These are phyloP conservation scores for Hypanus sabinus DNA, from an alignment of 2,113 vertebrate species.

Conservation along the genomic window DNA sequence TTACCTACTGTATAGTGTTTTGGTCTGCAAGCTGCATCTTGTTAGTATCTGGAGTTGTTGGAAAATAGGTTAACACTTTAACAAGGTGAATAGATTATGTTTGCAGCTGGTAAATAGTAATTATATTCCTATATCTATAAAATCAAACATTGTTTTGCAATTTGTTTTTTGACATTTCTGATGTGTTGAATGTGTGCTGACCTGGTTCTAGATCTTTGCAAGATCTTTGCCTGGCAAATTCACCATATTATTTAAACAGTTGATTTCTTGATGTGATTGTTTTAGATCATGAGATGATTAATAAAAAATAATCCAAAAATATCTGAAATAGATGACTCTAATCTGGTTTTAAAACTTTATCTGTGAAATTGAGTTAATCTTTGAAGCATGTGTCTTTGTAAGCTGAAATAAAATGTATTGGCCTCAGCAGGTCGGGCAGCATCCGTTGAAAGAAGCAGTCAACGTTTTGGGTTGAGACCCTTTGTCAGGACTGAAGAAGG, in stretches of 20 bases:
- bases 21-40: too few species aligned
- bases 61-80: neutral
- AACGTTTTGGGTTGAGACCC: too few species aligned
- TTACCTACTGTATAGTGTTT: neutral
- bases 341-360: neutral
- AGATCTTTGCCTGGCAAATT: neutral
- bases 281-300: neutral
- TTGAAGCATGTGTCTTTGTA: neutral
- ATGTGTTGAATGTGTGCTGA: neutral
- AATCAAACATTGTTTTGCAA: neutral
- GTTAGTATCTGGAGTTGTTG: neutral
- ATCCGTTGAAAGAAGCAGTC: too few species aligned
- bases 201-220: neutral
- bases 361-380: neutral
- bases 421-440: too few species aligned
- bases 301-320: neutral
- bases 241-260: neutral
- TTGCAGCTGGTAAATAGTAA: neutral
- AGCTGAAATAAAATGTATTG: neutral
- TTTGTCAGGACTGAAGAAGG: too few species aligned
- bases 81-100: neutral
- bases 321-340: neutral
- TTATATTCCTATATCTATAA: neutral
- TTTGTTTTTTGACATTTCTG: neutral
- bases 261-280: neutral